Base-by-base conservation (phyloP, 2,797 vertebrate species). In the Microctenopoma lineatum region DNA sequence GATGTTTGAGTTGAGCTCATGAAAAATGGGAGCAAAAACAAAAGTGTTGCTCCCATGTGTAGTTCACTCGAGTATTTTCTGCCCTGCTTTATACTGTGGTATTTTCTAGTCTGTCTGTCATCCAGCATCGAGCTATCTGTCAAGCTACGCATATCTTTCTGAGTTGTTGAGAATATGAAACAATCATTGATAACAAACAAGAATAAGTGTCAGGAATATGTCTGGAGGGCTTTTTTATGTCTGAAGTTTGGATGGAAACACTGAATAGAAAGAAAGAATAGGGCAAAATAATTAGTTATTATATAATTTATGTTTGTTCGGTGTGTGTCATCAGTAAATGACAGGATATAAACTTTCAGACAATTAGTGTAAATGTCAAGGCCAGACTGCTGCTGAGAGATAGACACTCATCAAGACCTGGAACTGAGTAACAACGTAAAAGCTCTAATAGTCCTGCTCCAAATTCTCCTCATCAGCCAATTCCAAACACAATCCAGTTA, bases 341-440 rank as follows among this genome's bases (percentile, higher is more conserved):
- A 53, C 34, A 14, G 18, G 8, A 39, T 68, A 15, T 32, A 27
- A 67, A 16, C 34, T 57, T 27, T 69, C 25, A 70, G 42, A 59
- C 25, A 56, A 57, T 63, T 58, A 59, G 61, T 54, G 68, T 84
- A 66, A 86, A 88, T 87, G 79, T 88, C 85, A 90, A 53, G 59
- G 66, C 69, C 70, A 70, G 71, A 79, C 72, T 80, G 66, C 72
- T 62, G 74, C 66, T 41, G 29, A 27, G 70, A 73, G 73, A 80
- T 66, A 77, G 66, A 81, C 53, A 47, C 14, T 55, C 29, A 42
- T 78, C 38, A 71, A 66, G 38, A 38, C 29, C 36, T 68, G 18
- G 36, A 65, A 25, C 11, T 56, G 63, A 74, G 70, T 60, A 73
- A 48, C 70, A 67, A 53, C 13, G 0, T 38, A 52, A 52, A 47